Evolutionary conservation across 2,797 vertebrate genomes (phyloP), one percentile per base, ranked within the genome.

Genomic region (Podargus strigoides): DNA sequence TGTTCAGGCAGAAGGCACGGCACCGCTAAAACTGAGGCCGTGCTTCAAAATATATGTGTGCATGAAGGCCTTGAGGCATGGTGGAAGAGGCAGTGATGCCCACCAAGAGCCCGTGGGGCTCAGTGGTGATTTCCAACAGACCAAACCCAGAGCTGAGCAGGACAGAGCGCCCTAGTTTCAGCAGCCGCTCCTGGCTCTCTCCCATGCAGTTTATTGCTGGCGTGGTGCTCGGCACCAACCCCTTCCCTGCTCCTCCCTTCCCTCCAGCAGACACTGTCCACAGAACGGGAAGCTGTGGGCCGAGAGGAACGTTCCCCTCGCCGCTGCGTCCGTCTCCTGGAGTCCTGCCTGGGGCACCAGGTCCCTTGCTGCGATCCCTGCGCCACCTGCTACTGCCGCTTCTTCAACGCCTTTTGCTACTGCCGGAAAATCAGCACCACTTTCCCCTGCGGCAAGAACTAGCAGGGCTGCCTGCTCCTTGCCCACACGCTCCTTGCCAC

Each of bases 361-460:
- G 95, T 98, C 18, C 97, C 98, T 9, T 99, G 99, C 97, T 99
- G 99, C 0, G 98, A 98, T 91, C 98, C 98, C 28, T 99, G 99
- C 1, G 98, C 99, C 85, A 98, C 98, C 56, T 99, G 99, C 96
- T 99, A 98, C 97, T 99, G 99, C 95, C 98, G 99, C 64, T 98
- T 99, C 96, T 99, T 99, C 97, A 99, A 99, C 14, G 98, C 98
- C 47, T 97, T 98, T 87, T 99, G 98, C 91, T 98, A 98, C 95
- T 99, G 99, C 98, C 98, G 98, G 98, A 98, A 98, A 91, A 98
- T 98, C 75, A 98, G 98, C 66, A 95, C 93, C n/a, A 90, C 67
- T 17, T 98, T 98, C 85, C 93, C 98, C 68, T 98, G 98, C 0
- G 95, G 98, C 92, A 98, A 97, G 94, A 98, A 98, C 77, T 98